Evolutionary conservation across 2,888 invertebrate genomes (phyloP), one percentile per base, ranked within the genome.

Genomic region (Tachina fera): DNA sequence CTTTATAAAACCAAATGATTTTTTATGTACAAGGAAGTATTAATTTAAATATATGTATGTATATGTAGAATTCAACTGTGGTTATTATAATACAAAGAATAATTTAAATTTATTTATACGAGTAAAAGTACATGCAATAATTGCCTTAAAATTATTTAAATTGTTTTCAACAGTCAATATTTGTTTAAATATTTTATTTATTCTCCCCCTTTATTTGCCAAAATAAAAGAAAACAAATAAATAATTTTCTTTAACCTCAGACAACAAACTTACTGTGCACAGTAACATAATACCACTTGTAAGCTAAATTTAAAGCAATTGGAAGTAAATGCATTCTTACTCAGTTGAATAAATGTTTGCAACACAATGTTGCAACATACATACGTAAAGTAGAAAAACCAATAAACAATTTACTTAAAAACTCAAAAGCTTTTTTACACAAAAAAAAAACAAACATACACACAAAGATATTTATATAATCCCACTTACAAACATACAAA

Each of bases 281-380:
- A 49, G 71, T 68, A 68, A 81, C 63, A 39, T 49, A 68, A 84
- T 56, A 84, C 45, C 22, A 58, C 41, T 81, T 84, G 71, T 56
- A 77, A 77, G 72, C 72, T 76, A 43, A 71, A 65, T 41, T 72
- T 58, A 10, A 83, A 68, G 14, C 45, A 75, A 56, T 68, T 75
- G 63, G 56, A 47, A 79, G 63, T 67, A 53, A 68, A 63, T 61
- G 58, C 39, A 61, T 51, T 60, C 13, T 74, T 56, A 41, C 10
- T 39, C 56, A 72, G 19, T 14, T 49, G 3, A 16, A 63, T 51
- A 45, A 51, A 51, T 51, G 60, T 19, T 53, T 63, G 71, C 71
- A 71, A 71, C 53, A 71, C 14, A 47, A 53, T 79, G 71, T 79
- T 79, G 61, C 79, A 82, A 11, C 9, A 10, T 65, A 11, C 41